phyloP scores from a whole-genome alignment of 2,888 invertebrate genomes.

The Smittia sp. region DNA sequence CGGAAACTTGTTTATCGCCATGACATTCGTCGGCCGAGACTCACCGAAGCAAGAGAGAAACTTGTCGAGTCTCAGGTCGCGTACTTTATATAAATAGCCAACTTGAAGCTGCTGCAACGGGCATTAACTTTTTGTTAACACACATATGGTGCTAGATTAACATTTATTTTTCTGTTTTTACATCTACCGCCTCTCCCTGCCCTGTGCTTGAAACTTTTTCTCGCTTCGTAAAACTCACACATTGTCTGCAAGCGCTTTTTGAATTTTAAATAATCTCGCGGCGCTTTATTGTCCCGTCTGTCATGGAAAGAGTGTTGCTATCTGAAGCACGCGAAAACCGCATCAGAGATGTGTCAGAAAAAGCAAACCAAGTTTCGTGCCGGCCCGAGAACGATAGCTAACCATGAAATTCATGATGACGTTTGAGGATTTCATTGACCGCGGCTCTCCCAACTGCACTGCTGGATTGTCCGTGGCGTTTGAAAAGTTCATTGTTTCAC shows the following conservation, averaged over 20 bases:
- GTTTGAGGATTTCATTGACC: background rate
- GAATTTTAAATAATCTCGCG: background rate
- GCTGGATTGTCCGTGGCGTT: too few species aligned
- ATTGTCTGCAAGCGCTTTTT: background rate
- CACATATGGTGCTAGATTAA: constrained; percentile 30
- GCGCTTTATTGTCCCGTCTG: background rate
- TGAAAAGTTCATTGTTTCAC: too few species aligned
- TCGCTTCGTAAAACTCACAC: background rate
- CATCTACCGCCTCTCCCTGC: background rate
- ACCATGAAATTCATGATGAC: constrained; percentile 11
- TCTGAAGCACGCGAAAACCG: constrained; percentile 5
- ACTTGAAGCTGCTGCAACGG: background rate
- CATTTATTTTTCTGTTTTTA: background rate
- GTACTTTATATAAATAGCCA: constrained; percentile 3
- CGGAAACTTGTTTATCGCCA: too few species aligned
- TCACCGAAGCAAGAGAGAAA: too few species aligned
- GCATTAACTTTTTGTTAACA: constrained; percentile 17
- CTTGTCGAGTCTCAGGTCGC: background rate
- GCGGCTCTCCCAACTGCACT: background rate
- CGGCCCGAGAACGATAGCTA: background rate
- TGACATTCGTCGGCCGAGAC: too few species aligned
- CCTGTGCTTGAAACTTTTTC: background rate
- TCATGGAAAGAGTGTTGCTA: background rate
- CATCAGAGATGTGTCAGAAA: background rate
- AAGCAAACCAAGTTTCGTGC: background rate